Evolutionary conservation across 2,113 vertebrate genomes (phyloP), one percentile per base, ranked within the genome.

Genomic region (Sitta europaea): DNA sequence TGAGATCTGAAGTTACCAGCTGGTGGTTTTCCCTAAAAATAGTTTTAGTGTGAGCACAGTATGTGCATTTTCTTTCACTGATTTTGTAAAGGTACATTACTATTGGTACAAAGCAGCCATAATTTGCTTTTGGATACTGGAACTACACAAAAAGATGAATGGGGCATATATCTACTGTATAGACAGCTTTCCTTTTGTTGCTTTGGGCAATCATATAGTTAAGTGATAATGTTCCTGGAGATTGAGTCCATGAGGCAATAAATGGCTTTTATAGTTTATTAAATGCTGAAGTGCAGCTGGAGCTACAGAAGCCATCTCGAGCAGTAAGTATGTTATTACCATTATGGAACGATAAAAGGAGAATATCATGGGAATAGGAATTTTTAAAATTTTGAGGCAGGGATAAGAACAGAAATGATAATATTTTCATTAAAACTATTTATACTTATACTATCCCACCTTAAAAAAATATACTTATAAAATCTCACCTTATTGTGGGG

Each of bases 171-270:
- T 74, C 16, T 88, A 45, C 93, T 90, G 11, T 66, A 76, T 47
- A 88, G 79, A 77, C 67, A 95, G 78, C 74, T 94, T 92, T 95
- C 59, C 53, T 90, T 90, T 96, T 92, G 82, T 90, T 88, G 72
- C 93, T 96, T 95, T 90, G 82, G 88, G 92, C 79, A 92, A 88
- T 90, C 92, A 81, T 92, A 90, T 81, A 92, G 86, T 96, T 96
- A 97, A 96, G 86, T 86, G 79, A 72, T 93, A 94, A 93, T 88
- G 82, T 63, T 94, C 43, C 88, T 96, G 86, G 72, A 86, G 86
- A 88, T 31, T 84, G 90, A 95, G 85, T 94, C 29, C 88, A 51
- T 86, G 85, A 94, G 96, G 91, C 58, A 94, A 75, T 90, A 94
- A 95, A 87, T 94, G 45, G 38, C 65, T 94, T 96, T 85, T 92